Conservation (phyloP, 2,888 invertebrate species). For the Catocala sponsa region DNA sequence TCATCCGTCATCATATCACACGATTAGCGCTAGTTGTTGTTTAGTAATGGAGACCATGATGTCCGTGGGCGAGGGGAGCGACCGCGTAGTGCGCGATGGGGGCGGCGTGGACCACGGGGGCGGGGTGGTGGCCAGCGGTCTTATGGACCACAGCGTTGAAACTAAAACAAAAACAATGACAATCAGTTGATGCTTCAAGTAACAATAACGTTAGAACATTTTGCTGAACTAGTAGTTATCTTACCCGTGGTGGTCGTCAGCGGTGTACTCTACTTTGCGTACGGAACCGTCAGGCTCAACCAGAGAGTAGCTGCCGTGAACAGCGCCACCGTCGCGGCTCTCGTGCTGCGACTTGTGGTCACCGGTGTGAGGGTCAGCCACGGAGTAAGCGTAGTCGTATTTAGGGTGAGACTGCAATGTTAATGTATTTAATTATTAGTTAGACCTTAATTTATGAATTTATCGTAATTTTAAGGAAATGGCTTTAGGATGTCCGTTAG, state of each 20-base stretch:
- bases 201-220: neutral
- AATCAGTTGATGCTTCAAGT: neutral
- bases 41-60: constrained; percentile 82
- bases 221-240: constrained; percentile 24
- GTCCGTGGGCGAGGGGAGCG: constrained; percentile 72
- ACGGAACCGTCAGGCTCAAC: constrained; percentile 90
- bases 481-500: constrained; percentile 31
- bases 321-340: constrained; percentile 89
- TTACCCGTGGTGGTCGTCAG: constrained; percentile 89
- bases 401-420: constrained; percentile 86
- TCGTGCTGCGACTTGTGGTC: constrained; percentile 89
- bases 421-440: constrained; percentile 12
- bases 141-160: constrained; percentile 88
- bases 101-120: constrained; percentile 70
- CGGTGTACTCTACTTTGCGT: constrained; percentile 89
- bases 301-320: constrained; percentile 90
- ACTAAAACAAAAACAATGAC: constrained; percentile 60
- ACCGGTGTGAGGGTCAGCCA: constrained; percentile 89
- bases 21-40: constrained; percentile 64
- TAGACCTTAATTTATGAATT: constrained; percentile 8
- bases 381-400: constrained; percentile 89
- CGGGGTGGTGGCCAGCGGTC: constrained; percentile 83
- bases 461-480: constrained; percentile 26
- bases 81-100: constrained; percentile 66
- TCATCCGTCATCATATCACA: constrained; percentile 76